Percentiles rank a stretch among this genome's conserved stretches.
Evolutionary conservation across 1,140 invertebrate species (phyloP).

Genomic region (Pachyrhynchus sulphureomaculatus): DNA sequence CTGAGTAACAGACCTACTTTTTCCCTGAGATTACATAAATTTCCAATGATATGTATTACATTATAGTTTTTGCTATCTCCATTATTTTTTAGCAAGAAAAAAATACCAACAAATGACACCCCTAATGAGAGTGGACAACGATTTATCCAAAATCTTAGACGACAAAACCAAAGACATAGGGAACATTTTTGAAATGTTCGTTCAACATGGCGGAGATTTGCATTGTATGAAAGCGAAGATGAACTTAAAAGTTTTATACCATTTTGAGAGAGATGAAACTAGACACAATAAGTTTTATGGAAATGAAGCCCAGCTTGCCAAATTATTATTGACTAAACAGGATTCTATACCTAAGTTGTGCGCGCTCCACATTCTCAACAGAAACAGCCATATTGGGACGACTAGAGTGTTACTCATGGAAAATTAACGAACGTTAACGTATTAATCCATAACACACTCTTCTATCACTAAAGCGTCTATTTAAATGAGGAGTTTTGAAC

Average conservation of each 20-base stretch:
- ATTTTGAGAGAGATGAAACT: conserved; percentile 42
- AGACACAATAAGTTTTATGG: conserved; percentile 45
- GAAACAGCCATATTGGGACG: no score
- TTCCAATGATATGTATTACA: no score
- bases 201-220: conserved; percentile 57
- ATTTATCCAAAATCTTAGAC: conserved; percentile 57
- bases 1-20: no score
- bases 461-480: no score
- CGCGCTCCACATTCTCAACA: no score
- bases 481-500: no score
- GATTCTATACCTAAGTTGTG: conserved; percentile 25
- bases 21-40: no score
- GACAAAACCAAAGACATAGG: conserved; percentile 44
- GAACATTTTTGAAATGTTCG: conserved; percentile 67
- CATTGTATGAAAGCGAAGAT: conserved; percentile 75
- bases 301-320: conserved; percentile 46
- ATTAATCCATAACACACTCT: no score
- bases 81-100: conserved; percentile 63
- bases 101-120: conserved; percentile 60
- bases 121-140: conserved; percentile 62
- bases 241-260: conserved; percentile 62
- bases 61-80: no score
- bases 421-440: no score
- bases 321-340: conserved; percentile 37
- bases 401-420: no score